These are phyloP conservation scores for Drosophila virilis DNA, from an alignment of 1,140 invertebrate species.

Conservation along the genomic window DNA sequence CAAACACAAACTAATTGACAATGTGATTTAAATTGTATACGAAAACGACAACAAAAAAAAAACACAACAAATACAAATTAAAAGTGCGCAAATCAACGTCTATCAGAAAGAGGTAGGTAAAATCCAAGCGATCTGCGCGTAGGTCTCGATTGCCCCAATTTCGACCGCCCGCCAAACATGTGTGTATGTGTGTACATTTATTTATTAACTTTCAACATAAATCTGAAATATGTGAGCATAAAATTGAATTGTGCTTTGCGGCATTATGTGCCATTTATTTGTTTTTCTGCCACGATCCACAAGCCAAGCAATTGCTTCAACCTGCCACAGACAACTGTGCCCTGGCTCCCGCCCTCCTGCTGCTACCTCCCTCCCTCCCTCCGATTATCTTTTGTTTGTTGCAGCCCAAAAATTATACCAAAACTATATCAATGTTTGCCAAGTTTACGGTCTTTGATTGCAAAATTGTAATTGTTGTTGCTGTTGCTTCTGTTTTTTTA, in stretches of 20 bases:
- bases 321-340: background rate
- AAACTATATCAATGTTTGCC: background rate
- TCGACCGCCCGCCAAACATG: background rate
- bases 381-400: constrained; percentile 20
- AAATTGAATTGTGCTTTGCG: constrained; percentile 32
- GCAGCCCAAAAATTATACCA: constrained; percentile 10
- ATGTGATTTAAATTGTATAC: constrained; percentile 44
- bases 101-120: constrained; percentile 36
- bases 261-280: constrained; percentile 8
- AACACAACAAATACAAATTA: constrained; percentile 11
- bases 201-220: background rate
- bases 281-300: constrained; percentile 27
- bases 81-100: constrained; percentile 27
- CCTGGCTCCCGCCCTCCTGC: background rate
- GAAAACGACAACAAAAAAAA: constrained; percentile 1
- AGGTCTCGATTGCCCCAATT: constrained; percentile 42
- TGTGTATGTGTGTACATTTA: background rate
- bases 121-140: constrained; percentile 19
- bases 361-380: background rate
- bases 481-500: background rate
- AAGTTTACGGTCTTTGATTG: constrained; percentile 10
- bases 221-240: constrained; percentile 20
- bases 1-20: constrained; percentile 46
- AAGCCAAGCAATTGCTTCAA: constrained; percentile 29
- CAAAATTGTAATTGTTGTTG: constrained; percentile 15